Base-by-base conservation (phyloP, 2,888 invertebrate genomes). In the Liodrosophila aerea region DNA sequence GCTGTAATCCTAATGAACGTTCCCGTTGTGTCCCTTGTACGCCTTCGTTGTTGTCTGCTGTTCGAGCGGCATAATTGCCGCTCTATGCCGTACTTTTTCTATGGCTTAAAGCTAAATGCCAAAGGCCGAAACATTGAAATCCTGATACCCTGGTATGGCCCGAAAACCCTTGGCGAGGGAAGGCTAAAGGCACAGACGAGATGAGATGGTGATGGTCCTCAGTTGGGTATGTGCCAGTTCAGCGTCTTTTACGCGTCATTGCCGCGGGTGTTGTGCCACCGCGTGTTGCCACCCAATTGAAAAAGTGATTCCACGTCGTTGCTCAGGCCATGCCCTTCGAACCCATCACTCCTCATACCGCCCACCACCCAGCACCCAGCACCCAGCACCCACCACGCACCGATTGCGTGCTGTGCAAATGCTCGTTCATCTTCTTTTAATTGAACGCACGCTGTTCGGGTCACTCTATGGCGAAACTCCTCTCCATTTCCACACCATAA, bases 391-490 rank as follows among this genome's bases (percentile, higher is more conserved):
- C n/a, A n/a, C 39, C 39, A 11, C 22, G 4, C 7, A 44, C 33
- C 63, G 56, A 57, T 54, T 51, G 50, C 45, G 11, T 53, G 37
- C 54, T 44, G 41, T 40, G 43, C 46, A 43, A 34, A 52, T 36
- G 70, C 67, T 71, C 71, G 63, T 71, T 71, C 63, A 71, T 71
- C 67, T 71, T 67, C 74, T 49, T 63, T 73, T 73, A 73, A 73
- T 73, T 73, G 74, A 73, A 73, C 67, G 63, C 71, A 71, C 71
- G 58, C 56, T 53, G 39, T 58, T 49, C 54, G 45, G 39, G 40
- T 39, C 51, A 43, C 31, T 40, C 29, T 16, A 36, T 37, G 39
- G 37, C 27, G 13, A 33, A 37, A 29, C 15, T 8, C 7, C 2
- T 22, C n/a, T 4, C 3, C 13, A 15, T 1, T 7, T 27, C 4